A percentile compares a stretch with the other conserved stretches of the same genome.
Evolutionary conservation across 2,797 vertebrate species (phyloP).

Genomic region (Phaenicophaeus curvirostris): DNA sequence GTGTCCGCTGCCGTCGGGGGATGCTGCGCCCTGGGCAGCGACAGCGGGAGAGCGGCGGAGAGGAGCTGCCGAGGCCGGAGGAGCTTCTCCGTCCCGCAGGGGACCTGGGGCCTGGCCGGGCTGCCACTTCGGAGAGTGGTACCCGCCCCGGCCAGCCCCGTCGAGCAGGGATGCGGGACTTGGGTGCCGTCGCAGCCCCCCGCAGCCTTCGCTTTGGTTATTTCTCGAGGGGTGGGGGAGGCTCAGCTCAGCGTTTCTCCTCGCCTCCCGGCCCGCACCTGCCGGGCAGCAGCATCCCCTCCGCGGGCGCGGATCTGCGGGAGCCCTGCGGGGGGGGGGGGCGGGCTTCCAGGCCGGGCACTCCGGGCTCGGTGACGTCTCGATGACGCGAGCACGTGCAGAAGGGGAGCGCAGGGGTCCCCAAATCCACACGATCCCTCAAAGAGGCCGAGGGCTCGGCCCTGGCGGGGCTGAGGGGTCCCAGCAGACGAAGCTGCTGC

Average conservation of each 20-base stretch:
- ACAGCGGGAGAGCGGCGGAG: not conserved
- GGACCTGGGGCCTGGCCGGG: not conserved
- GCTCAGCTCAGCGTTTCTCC: not conserved
- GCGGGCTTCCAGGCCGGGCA: not conserved
- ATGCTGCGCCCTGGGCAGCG: not conserved
- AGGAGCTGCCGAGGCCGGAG: not conserved
- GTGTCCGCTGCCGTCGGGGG: not conserved
- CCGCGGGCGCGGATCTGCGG: not conserved
- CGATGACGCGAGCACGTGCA: not conserved
- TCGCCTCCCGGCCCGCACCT: not conserved
- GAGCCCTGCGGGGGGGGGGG: not conserved
- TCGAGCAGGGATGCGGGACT: not conserved
- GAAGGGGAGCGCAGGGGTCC: slow-evolving; percentile 1
- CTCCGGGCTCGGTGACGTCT: not conserved
- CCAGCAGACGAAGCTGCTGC: not conserved
- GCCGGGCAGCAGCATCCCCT: not conserved
- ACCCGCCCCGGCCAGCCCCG: not conserved
- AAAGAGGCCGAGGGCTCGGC: not conserved
- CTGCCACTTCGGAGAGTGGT: not conserved
- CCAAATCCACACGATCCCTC: not conserved
- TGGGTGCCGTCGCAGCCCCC: not conserved
- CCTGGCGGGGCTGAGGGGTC: not conserved
- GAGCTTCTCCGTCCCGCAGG: not conserved
- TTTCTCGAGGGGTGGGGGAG: not conserved
- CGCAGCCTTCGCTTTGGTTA: not conserved